Conservation (phyloP, 2,888 invertebrate species). For the Dryobotodes eremita region DNA sequence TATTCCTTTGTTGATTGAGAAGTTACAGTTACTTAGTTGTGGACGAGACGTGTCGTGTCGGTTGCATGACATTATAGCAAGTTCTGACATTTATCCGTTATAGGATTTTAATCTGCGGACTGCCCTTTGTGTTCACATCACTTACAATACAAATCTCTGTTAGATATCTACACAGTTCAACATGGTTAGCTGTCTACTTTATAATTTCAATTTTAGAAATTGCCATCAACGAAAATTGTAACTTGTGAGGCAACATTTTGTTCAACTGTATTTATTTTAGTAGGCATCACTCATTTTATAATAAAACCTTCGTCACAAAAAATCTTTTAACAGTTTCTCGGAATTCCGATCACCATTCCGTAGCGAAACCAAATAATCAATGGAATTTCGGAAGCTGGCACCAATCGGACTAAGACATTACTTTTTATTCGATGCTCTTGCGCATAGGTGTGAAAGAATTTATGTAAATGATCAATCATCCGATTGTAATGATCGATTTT, state of each 20-base stretch:
- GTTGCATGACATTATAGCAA: conserved; percentile 58
- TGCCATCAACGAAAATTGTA: background rate
- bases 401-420: conserved; percentile 68
- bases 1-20: conserved; percentile 61
- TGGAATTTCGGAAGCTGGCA: conserved; percentile 76
- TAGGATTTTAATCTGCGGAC: conserved; percentile 74
- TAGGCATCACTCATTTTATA: conserved; percentile 36
- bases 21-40: conserved; percentile 52
- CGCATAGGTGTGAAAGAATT: conserved; percentile 72
- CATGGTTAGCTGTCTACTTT: conserved; percentile 10
- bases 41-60: conserved; percentile 57
- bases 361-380: conserved; percentile 73
- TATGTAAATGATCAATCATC: conserved; percentile 74
- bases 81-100: conserved; percentile 64
- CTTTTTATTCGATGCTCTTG: conserved; percentile 68
- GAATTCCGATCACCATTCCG: conserved; percentile 61
- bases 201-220: conserved; percentile 2
- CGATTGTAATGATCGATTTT: conserved; percentile 64
- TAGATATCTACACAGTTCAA: conserved; percentile 33
- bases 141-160: conserved; percentile 34
- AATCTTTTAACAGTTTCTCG: conserved; percentile 65
- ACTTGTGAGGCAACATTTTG: background rate
- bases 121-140: conserved; percentile 65
- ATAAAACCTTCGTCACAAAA: conserved; percentile 49
- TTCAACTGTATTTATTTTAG: conserved; percentile 22